Evolutionary conservation across 2,113 vertebrate genomes (phyloP).

Genomic region (Phodopus roborovskii): DNA sequence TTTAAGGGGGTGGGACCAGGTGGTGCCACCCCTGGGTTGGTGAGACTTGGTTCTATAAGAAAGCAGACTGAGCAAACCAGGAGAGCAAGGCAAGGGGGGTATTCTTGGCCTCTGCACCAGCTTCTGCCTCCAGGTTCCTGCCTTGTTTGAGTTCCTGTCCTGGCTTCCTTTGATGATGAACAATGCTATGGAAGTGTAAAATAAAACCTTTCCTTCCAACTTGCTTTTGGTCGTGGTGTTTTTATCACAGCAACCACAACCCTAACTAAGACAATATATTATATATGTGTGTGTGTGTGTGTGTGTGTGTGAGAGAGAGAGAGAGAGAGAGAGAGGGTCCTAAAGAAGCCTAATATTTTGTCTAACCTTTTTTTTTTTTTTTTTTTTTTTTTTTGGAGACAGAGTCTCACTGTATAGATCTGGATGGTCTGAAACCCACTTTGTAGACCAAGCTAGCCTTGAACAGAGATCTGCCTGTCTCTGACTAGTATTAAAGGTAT

Average conservation of each 20-base stretch:
- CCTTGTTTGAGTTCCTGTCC: neutral
- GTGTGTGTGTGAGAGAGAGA: too few species aligned
- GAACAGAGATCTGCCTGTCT: neutral
- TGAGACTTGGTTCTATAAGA: neutral
- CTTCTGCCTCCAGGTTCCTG: neutral
- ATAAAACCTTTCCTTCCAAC: neutral
- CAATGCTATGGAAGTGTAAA: neutral
- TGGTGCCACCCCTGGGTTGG: neutral
- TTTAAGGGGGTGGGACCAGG: neutral
- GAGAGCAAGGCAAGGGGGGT: neutral
- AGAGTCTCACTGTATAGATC: neutral
- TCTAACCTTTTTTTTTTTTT: too few species aligned
- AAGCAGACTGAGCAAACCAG: neutral
- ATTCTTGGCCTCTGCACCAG: neutral
- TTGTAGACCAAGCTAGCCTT: neutral
- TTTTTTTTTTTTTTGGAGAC: neutral
- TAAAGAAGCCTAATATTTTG: neutral
- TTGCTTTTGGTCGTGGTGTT: neutral
- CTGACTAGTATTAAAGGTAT: neutral
- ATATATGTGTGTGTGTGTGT: neutral
- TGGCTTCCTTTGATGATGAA: neutral
- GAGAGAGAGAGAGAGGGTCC: too few species aligned
- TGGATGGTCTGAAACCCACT: neutral
- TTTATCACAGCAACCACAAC: neutral
- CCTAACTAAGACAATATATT: neutral